Base-by-base conservation (phyloP, 2,113 vertebrate genomes). In the Connochaetes taurinus region DNA sequence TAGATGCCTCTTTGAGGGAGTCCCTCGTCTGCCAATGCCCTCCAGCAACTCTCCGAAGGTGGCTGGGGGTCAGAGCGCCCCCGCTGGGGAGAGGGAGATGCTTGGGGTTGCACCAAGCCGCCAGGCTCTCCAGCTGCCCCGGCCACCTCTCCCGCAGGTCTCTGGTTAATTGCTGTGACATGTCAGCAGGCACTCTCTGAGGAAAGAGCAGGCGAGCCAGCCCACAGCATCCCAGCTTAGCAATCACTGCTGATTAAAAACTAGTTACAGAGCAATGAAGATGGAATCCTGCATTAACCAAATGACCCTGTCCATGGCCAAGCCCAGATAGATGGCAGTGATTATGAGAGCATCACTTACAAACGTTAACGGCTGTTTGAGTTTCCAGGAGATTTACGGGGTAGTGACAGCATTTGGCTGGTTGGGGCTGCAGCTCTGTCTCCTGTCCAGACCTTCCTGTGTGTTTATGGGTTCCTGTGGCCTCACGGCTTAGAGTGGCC, bases 231-330 rank as follows among this genome's bases (percentile, higher is more conserved):
- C 99, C 98, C 99, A 96, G 96, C 99, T 99, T 98, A 81, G 99
- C 99, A 98, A 99, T 99, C 99, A 99, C 99, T 98, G 96, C 99
- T 99, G 99, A 99, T 99, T 99, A 99, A 99, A 99, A 99, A 99
- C 99, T 98, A 99, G 99, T 99, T 99, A 99, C 99, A 98, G 99
- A 99, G 99, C 99, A 98, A 99, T 99, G 99, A 99, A 99, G 99
- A 99, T 99, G 99, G 99, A 99, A 99, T 95, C 96, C 97, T 98
- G 99, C 99, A 99, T 99, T 99, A 99, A 99, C 99, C 98, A 94
- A 99, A 99, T 96, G 99, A 99, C 99, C 99, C 99, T 98, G 7
- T 98, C 99, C 98, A 25, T 91, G 91, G 97, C 95, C 98, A 76
- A 96, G 96, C 52, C 2, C 45, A 29, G 96, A 96, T 98, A 98